A percentile compares a stretch with the other conserved stretches of the same genome.
These are phyloP conservation scores for Seira musarum DNA, from an alignment of 2,888 invertebrate species.

Conservation along the genomic window DNA sequence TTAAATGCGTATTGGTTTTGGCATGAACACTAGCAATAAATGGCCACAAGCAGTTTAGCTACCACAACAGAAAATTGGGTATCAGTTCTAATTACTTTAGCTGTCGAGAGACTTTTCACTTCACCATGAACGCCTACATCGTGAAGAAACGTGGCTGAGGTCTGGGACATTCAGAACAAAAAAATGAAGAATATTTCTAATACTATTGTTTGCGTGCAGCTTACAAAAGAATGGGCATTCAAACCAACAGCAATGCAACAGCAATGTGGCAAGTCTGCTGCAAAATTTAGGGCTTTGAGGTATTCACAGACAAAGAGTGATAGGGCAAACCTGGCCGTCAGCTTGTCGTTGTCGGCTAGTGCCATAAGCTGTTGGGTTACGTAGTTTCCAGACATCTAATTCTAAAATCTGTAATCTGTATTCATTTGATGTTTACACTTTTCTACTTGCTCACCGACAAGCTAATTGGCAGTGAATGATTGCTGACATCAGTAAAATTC, in stretches of 20 bases:
- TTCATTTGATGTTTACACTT: slow-evolving; percentile 43
- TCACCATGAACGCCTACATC: neutral
- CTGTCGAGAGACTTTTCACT: slow-evolving; percentile 21
- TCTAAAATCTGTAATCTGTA: slow-evolving; percentile 21
- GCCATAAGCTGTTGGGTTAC: too few relatives aligned
- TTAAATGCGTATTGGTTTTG: slow-evolving; percentile 44
- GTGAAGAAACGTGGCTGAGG: neutral
- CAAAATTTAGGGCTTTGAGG: too few relatives aligned
- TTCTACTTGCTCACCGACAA: slow-evolving; percentile 36
- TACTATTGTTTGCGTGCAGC: neutral
- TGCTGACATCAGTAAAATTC: slow-evolving; percentile 49
- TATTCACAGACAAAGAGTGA: neutral
- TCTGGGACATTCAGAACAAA: neutral
- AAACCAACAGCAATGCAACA: neutral
- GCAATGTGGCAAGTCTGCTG: neutral
- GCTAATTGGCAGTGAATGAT: slow-evolving; percentile 54
- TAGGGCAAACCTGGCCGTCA: neutral
- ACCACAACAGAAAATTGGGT: slow-evolving; percentile 48
- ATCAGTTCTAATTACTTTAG: slow-evolving; percentile 58
- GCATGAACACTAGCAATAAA: slow-evolving; percentile 31
- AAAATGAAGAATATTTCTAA: too few relatives aligned
- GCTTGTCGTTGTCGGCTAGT: neutral
- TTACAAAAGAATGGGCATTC: neutral
- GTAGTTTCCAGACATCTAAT: neutral
- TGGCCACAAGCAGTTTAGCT: slow-evolving; percentile 15